A percentile compares a stretch with the other conserved stretches of the same genome.
phyloP scores from a whole-genome alignment of 2,113 vertebrate genomes.

The Neomonachus schauinslandi region DNA sequence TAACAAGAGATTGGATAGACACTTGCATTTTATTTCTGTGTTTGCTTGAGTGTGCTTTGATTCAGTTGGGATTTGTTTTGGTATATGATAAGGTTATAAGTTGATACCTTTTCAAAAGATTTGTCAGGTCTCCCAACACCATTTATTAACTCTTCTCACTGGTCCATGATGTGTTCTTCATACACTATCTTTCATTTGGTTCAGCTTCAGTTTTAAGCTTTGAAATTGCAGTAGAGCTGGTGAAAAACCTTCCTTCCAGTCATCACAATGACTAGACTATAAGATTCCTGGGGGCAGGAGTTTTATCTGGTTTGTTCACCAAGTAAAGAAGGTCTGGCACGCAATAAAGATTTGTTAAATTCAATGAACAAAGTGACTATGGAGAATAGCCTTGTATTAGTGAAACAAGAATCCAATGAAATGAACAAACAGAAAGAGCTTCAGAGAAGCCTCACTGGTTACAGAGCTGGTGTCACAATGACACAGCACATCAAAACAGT shows the following conservation, averaged over 20 bases:
- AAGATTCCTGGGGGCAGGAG: neutral
- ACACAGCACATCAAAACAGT: neutral
- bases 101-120: neutral
- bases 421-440: neutral
- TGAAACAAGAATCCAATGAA: slow-evolving; percentile 38
- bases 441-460: neutral
- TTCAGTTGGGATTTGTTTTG: neutral
- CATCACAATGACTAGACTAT: neutral
- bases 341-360: neutral
- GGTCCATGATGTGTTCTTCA: neutral
- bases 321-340: neutral
- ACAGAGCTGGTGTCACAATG: neutral
- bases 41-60: neutral
- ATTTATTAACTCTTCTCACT: neutral
- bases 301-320: neutral
- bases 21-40: neutral
- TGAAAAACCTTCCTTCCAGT: neutral
- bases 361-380: neutral
- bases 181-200: neutral
- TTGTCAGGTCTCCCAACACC: neutral
- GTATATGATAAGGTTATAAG: neutral
- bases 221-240: neutral
- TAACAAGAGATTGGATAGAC: neutral
- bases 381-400: slow-evolving; percentile 4
- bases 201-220: slow-evolving; percentile 41